phyloP scores from a whole-genome alignment of 2,797 vertebrate genomes.

The Acanthurus leucopareius region DNA sequence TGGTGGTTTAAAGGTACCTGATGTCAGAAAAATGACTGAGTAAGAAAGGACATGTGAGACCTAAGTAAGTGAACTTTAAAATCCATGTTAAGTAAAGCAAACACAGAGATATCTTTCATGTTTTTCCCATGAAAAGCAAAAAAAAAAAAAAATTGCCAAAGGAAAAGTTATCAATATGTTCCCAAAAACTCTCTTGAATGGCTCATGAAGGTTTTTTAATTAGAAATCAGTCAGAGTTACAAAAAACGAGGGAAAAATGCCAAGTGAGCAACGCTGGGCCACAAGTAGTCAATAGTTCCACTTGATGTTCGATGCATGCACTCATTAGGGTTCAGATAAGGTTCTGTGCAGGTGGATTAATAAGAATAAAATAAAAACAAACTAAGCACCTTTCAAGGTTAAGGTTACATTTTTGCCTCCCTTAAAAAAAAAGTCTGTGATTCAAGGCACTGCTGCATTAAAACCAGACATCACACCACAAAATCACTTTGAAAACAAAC shows the following conservation, averaged over 20 bases:
- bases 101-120: background rate
- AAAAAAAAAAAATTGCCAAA: too few species aligned
- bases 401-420: background rate
- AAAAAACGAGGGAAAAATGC: background rate
- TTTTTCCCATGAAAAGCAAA: background rate
- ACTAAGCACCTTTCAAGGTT: background rate
- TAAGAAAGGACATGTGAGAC: slow-evolving; percentile 1
- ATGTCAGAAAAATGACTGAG: slow-evolving; percentile 19
- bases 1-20: slow-evolving; percentile 19
- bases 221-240: background rate
- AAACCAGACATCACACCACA: too few species aligned
- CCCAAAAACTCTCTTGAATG: background rate
- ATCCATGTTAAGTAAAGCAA: slow-evolving; percentile 5
- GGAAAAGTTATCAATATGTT: too few species aligned
- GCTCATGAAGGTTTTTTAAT: background rate
- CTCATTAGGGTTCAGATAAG: slow-evolving; percentile 15
- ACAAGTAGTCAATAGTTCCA: background rate
- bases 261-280: background rate
- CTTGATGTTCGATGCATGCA: background rate
- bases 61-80: slow-evolving; percentile 27
- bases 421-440: background rate
- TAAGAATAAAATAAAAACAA: slow-evolving; percentile 22
- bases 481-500: background rate
- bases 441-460: too few species aligned
- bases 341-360: slow-evolving; percentile 33